A percentile compares a stretch with the other conserved stretches of the same genome.
phyloP scores from a whole-genome alignment of 2,797 vertebrate species.

The Smutsia gigantea region DNA sequence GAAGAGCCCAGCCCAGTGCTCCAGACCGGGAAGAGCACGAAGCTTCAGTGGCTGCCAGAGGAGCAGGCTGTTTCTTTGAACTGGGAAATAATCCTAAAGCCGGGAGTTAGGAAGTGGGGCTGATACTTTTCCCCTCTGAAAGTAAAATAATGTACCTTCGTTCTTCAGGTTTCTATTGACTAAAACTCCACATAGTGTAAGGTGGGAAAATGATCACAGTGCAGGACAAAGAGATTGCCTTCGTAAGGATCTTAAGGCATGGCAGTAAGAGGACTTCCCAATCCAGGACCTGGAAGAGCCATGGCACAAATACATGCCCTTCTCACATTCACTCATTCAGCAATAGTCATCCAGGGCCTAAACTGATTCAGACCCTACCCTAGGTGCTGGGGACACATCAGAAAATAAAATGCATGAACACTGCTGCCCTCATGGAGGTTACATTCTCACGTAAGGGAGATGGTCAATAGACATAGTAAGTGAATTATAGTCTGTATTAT shows the following conservation, averaged over 20 bases:
- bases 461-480: background rate
- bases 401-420: background rate
- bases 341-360: background rate
- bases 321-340: too few species aligned
- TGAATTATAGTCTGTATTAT: background rate
- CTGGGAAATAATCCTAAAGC: background rate
- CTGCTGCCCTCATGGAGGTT: background rate
- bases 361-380: background rate
- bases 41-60: background rate
- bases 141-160: background rate
- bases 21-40: background rate
- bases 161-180: background rate
- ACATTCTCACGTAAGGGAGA: background rate
- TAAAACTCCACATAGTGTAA: background rate
- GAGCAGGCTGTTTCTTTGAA: background rate
- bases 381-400: background rate
- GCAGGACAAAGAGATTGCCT: background rate
- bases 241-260: background rate
- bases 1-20: background rate
- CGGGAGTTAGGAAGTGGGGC: background rate
- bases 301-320: background rate
- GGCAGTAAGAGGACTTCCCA: background rate
- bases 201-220: background rate
- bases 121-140: background rate
- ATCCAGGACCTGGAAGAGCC: background rate